A percentile compares a stretch with the other conserved stretches of the same genome.
Conservation (phyloP, 2,888 invertebrate genomes). For the Graphium colonna region DNA sequence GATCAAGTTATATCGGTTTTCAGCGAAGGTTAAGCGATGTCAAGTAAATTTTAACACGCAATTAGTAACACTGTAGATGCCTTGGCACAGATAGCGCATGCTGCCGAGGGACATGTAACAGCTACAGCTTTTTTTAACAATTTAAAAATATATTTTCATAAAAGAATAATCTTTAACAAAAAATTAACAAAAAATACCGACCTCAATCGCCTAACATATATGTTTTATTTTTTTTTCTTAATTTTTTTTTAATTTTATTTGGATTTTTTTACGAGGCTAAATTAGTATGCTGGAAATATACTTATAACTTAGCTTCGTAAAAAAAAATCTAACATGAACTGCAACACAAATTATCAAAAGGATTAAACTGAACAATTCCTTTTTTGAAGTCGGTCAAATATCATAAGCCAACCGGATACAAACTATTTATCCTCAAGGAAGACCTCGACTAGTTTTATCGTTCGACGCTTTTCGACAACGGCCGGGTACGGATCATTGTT, state of each 20-base stretch:
- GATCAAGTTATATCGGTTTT: conserved; percentile 45
- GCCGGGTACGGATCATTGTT: conserved; percentile 60
- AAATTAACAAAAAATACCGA: too few relatives aligned
- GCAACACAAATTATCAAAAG: too few relatives aligned
- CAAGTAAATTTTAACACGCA: conserved; percentile 77
- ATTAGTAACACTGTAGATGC: conserved; percentile 66
- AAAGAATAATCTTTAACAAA: conserved; percentile 30
- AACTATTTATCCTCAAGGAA: conserved; percentile 27
- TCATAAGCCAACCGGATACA: too few relatives aligned
- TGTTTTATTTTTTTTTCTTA: not conserved
- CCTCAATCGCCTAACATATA: too few relatives aligned
- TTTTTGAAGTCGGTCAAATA: too few relatives aligned
- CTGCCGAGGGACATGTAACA: conserved; percentile 48
- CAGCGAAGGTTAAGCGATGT: conserved; percentile 68
- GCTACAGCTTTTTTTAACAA: conserved; percentile 14
- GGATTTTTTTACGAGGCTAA: too few relatives aligned
- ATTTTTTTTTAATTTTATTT: conserved; percentile 26
- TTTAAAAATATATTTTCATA: conserved; percentile 29
- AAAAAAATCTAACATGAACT: too few relatives aligned
- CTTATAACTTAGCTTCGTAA: too few relatives aligned
- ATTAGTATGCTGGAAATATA: too few relatives aligned
- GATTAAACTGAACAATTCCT: too few relatives aligned
- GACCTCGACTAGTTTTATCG: conserved; percentile 50
- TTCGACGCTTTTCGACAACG: conserved; percentile 47
- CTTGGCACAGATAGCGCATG: conserved; percentile 67